A percentile compares a stretch with the other conserved stretches of the same genome.
Conservation (phyloP, 2,888 invertebrate genomes). For the Leptothorax acervorum region DNA sequence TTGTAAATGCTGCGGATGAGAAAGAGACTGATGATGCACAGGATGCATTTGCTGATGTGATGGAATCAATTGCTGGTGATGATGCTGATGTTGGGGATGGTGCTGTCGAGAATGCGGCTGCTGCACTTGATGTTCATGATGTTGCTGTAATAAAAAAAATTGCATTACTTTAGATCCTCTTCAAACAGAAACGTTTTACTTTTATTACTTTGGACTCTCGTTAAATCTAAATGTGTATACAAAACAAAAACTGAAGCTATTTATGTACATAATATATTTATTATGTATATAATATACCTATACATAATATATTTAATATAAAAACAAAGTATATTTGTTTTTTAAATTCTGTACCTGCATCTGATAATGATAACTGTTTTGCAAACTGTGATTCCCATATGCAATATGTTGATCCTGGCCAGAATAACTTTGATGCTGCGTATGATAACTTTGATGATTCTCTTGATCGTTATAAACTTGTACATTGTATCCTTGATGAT, state of each 20-base stretch:
- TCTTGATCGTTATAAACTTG: slow-evolving; percentile 83
- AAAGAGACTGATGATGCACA: slow-evolving; percentile 69
- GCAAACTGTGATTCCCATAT: slow-evolving; percentile 78
- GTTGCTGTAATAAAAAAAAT: slow-evolving; percentile 68
- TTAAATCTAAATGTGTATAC: slow-evolving; percentile 21
- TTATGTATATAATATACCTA: too few species aligned
- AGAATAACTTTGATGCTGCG: slow-evolving; percentile 73
- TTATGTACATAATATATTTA: slow-evolving; percentile 54
- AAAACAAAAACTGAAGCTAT: slow-evolving; percentile 15
- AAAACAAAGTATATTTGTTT: not conserved
- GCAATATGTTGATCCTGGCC: slow-evolving; percentile 79
- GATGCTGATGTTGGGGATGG: slow-evolving; percentile 84
- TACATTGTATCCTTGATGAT: slow-evolving; percentile 78
- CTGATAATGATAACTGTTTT: slow-evolving; percentile 82
- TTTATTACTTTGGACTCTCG: not conserved
- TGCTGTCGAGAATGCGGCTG: slow-evolving; percentile 86
- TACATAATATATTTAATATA: slow-evolving; percentile 20
- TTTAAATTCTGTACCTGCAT: slow-evolving; percentile 74
- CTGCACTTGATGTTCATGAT: slow-evolving; percentile 80
- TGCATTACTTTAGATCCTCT: not conserved
- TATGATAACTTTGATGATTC: slow-evolving; percentile 81
- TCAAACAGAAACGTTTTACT: not conserved
- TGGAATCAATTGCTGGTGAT: slow-evolving; percentile 74
- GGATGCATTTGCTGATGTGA: slow-evolving; percentile 62
- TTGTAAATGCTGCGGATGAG: slow-evolving; percentile 79